Conservation (phyloP, 92 coral and sea anemone genomes). For the Porites rus region DNA sequence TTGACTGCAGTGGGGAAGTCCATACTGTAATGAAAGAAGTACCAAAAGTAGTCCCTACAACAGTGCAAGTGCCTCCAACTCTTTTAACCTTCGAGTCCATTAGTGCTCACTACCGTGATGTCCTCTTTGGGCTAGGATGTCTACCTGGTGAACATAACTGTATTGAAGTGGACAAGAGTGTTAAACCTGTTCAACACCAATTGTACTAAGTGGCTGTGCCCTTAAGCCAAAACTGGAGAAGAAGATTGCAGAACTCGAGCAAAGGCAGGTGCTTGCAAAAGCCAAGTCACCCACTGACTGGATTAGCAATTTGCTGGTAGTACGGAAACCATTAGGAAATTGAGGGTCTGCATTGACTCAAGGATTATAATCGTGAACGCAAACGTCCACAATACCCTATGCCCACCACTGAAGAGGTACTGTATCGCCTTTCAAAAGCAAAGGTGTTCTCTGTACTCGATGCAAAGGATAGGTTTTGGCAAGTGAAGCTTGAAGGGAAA, state of each 20-base stretch:
- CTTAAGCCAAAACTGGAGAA: not conserved
- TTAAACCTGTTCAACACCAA: constrained; percentile 20
- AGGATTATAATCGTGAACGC: not conserved
- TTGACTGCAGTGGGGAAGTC: not conserved
- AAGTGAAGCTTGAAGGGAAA: no score
- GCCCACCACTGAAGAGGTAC: not conserved
- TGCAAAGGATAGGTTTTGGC: not conserved
- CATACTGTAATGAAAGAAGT: not conserved
- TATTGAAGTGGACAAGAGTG: constrained; percentile 23
- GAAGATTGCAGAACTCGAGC: constrained; percentile 27
- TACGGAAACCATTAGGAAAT: constrained; percentile 6
- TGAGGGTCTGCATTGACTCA: not conserved
- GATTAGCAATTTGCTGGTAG: constrained; percentile 16
- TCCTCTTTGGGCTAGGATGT: not conserved
- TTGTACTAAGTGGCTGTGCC: not conserved
- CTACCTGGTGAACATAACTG: constrained; percentile 8
- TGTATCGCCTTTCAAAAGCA: not conserved
- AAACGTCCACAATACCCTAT: constrained; percentile 4
- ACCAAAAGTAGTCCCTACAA: not conserved
- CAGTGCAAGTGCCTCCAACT: constrained; percentile 15
- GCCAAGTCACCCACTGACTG: constrained; percentile 4
- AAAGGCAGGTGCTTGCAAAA: constrained; percentile 35
- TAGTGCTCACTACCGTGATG: not conserved
- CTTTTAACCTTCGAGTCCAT: constrained; percentile 25
- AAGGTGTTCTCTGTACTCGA: not conserved